Conservation (phyloP, 2,888 invertebrate species). For the Piscicola geometra region DNA sequence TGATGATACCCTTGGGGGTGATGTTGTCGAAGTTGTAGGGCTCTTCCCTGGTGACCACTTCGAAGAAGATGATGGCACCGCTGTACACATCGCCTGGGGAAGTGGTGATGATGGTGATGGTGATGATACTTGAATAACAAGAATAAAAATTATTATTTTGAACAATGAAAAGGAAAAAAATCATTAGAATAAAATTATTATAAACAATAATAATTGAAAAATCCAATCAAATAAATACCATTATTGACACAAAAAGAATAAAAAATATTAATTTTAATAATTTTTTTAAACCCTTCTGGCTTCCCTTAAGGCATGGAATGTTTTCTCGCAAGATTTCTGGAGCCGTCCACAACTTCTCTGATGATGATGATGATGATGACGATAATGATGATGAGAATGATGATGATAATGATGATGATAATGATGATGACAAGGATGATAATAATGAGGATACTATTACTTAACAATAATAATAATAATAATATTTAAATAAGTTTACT, state of each 20-base stretch:
- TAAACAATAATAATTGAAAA: too few relatives aligned
- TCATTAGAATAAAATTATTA: too few relatives aligned
- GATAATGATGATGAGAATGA: too few relatives aligned
- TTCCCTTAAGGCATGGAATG: conserved; percentile 45
- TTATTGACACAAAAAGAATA: not conserved
- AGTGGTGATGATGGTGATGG: not conserved
- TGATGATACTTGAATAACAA: too few relatives aligned
- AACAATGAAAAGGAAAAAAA: too few relatives aligned
- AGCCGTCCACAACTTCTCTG: conserved; percentile 59
- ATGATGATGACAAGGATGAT: too few relatives aligned
- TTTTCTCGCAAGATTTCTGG: conserved; percentile 50
- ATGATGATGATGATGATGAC: too few relatives aligned
- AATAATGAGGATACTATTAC: too few relatives aligned
- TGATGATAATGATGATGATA: too few relatives aligned
- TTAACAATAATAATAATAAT: not conserved
- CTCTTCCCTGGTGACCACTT: conserved; percentile 46
- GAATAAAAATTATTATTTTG: too few relatives aligned
- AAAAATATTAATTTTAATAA: not conserved
- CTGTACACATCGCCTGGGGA: conserved; percentile 50
- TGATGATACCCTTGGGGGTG: conserved; percentile 36
- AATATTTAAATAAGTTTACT: conserved; percentile 12
- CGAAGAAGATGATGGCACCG: conserved; percentile 50
- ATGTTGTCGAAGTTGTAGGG: conserved; percentile 41
- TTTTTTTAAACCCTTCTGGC: conserved; percentile 46
- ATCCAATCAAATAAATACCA: not conserved